Base-by-base conservation (phyloP, 2,888 invertebrate genomes). In the Petrophora chlorosata region DNA sequence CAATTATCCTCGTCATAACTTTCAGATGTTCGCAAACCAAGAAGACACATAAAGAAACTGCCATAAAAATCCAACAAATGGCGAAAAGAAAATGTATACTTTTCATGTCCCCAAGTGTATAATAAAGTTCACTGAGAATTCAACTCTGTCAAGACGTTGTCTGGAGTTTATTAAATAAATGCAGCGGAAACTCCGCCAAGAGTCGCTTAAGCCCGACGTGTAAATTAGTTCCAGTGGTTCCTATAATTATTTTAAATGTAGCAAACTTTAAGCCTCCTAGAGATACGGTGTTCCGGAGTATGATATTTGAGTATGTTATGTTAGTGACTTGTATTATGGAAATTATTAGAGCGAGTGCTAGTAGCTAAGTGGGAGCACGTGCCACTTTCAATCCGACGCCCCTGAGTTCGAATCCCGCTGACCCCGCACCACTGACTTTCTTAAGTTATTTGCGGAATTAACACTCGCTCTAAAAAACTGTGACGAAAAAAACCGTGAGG, bases 121-220 rank as follows among this genome's bases (percentile, higher is more conserved):
- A 28, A 44, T 48, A 49, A 40, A 53, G 45, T 59, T 44, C 28
- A 22, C 23, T 38, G 25, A 49, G 52, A 48, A 47, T 44, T 45
- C 42, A 49, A 40, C 46, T 36, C 36, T 47, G 55, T 53, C 57
- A 52, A 54, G 49, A 51, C 48, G 53, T 51, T 53, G 53, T 51
- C 51, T 43, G 26, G 34, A 16, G 49, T 49, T 57, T 58, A 61
- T 61, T 58, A 50, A 61, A 61, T 58, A 53, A 60, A 61, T 61
- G 61, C 56, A 53, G 30, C 36, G 52, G 45, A 48, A 50, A 52
- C 36, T 28, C 28, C 9, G 26, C 44, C 30, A 42, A 46, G 40
- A 46, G 28, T 33, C 30, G 25, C 2, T 10, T 9, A 10, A 25
- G 10, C 43, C 13, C 44, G 47, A 52, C 53, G 57, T 53, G 57